Evolutionary conservation across 2,888 invertebrate species (phyloP).

Genomic region (Cephus runcator): DNA sequence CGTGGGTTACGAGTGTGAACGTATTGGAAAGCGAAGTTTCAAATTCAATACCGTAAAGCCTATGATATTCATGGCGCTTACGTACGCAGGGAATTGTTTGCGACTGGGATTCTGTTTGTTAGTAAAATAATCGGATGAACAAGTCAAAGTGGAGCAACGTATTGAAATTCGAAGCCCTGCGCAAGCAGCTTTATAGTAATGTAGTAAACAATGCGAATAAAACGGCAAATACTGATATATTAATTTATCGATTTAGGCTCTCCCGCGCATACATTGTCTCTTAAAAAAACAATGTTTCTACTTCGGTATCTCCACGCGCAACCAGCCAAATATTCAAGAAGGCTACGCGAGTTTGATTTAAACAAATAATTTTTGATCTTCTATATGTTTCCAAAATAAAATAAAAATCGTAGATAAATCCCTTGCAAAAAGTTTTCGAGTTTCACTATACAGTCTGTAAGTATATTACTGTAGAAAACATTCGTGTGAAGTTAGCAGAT

Average conservation of each 20-base stretch:
- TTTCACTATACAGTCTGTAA: neutral
- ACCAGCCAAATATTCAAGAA: neutral
- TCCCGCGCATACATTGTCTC: neutral
- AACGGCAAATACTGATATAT: neutral
- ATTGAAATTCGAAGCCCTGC: neutral
- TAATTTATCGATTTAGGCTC: neutral
- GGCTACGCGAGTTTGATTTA: neutral
- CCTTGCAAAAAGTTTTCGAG: neutral
- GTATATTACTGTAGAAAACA: neutral
- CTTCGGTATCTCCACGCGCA: neutral
- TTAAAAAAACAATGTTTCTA: neutral
- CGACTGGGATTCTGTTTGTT: neutral
- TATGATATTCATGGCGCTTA: neutral
- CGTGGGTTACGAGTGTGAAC: neutral
- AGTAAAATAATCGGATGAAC: neutral
- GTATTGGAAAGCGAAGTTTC: neutral
- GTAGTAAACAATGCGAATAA: neutral
- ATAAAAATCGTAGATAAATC: neutral
- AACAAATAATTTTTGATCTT: neutral
- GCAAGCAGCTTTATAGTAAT: neutral
- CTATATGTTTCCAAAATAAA: neutral
- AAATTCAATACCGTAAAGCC: neutral
- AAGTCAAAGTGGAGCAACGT: neutral
- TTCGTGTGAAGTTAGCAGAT: too few species aligned
- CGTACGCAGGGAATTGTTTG: neutral